Conservation (phyloP, 2,113 vertebrate genomes). For the Myiozetetes cayanensis region DNA sequence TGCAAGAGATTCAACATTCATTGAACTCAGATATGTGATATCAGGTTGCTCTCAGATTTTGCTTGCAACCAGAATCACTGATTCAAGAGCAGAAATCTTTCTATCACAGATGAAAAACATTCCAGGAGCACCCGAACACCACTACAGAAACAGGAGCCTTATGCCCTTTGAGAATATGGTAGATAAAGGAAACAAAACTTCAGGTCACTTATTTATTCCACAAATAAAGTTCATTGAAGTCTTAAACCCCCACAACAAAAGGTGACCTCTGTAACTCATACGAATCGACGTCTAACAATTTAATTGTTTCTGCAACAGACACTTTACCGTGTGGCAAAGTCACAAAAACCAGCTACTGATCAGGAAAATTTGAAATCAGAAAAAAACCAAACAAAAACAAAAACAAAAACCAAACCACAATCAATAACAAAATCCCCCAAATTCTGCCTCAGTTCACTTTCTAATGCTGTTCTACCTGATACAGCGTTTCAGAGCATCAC, state of each 20-base stretch:
- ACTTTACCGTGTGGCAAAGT: not conserved
- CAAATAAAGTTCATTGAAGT: not conserved
- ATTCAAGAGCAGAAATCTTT: not conserved
- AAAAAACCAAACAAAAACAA: not conserved
- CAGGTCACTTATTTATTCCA: not conserved
- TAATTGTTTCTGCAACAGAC: not conserved
- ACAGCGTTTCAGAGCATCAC: not conserved
- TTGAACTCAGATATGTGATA: rapidly evolving
- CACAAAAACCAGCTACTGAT: not conserved
- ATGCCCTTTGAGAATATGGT: not conserved
- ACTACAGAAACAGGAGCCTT: not conserved
- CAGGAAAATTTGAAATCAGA: not conserved
- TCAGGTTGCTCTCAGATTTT: not conserved
- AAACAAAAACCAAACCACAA: not conserved
- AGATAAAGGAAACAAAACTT: not conserved
- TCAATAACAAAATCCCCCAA: not conserved
- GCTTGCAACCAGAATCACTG: not conserved
- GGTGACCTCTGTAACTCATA: not conserved
- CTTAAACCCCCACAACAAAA: not conserved
- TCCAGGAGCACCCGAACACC: not conserved
- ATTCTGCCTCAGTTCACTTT: not conserved
- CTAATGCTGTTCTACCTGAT: not conserved
- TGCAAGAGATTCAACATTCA: not conserved
- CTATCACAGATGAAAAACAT: not conserved
- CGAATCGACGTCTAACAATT: not conserved